Percentiles rank a stretch among this genome's conserved stretches.
Conservation (phyloP, 37 sponge, comb jelly and placozoan genomes). For the Aplysina aerophoba region DNA sequence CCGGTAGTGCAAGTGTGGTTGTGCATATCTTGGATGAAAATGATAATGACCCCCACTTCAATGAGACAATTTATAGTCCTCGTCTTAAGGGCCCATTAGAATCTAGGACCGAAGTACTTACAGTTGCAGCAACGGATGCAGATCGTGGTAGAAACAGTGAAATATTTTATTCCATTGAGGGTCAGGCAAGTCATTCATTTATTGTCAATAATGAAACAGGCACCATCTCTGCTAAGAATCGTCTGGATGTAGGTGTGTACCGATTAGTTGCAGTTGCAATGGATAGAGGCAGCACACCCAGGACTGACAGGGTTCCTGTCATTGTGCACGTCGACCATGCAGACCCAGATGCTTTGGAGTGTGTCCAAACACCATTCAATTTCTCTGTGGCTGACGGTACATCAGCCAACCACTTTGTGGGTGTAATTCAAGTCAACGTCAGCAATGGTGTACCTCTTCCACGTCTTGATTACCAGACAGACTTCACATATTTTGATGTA, state of each 20-base stretch:
- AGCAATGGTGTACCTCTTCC: not conserved
- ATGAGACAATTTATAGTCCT: not conserved
- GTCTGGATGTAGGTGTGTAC: too few relatives aligned
- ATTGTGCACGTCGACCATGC: conserved; percentile 31
- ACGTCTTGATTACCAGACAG: not conserved
- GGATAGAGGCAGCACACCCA: conserved; percentile 22
- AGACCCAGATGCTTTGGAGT: conserved; percentile 39
- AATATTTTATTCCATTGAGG: conserved; percentile 8
- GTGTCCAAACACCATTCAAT: not conserved
- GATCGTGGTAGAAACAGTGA: conserved; percentile 37
- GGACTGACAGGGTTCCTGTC: conserved; percentile 12
- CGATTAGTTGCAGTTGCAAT: conserved; percentile 32
- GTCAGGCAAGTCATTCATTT: not conserved
- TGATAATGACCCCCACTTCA: conserved; percentile 52
- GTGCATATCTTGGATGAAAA: conserved; percentile 49
- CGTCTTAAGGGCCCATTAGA: not conserved
- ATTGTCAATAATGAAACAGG: not conserved
- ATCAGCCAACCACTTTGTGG: conserved; percentile 1
- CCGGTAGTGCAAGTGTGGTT: conserved; percentile 19
- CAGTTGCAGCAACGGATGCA: conserved; percentile 40
- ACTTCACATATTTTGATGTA: not conserved
- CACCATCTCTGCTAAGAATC: not conserved
- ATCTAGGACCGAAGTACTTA: not conserved
- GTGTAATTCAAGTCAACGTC: conserved; percentile 17
- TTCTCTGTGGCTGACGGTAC: conserved; percentile 33